Conservation (phyloP, 1,140 invertebrate species). For the Procambarus virginalis region DNA sequence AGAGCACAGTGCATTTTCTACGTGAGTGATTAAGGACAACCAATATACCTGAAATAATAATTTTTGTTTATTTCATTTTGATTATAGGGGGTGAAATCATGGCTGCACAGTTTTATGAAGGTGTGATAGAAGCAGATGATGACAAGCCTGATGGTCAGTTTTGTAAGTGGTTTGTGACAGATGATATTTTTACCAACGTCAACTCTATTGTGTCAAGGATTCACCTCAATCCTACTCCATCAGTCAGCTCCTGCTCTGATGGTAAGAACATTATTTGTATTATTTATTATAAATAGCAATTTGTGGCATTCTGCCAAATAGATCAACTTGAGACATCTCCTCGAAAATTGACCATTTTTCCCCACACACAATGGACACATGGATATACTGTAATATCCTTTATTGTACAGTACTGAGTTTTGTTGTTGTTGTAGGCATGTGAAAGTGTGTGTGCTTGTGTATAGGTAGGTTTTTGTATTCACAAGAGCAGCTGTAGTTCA, state of each 20-base stretch:
- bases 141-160: constrained; percentile 63
- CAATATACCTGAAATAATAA: background rate
- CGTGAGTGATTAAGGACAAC: too few species aligned
- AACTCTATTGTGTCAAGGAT: constrained; percentile 41
- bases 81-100: constrained; percentile 52
- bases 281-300: too few species aligned
- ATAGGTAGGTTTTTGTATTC: background rate
- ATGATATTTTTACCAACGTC: constrained; percentile 59
- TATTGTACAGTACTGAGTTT: too few species aligned
- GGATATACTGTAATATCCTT: too few species aligned
- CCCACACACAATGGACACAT: too few species aligned
- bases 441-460: background rate
- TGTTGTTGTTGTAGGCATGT: too few species aligned
- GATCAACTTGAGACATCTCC: too few species aligned
- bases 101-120: constrained; percentile 55
- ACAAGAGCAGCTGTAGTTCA: background rate
- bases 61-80: background rate
- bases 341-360: too few species aligned
- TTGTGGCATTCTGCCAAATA: too few species aligned
- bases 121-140: constrained; percentile 42
- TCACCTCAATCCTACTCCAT: constrained; percentile 59
- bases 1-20: too few species aligned
- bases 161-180: constrained; percentile 59
- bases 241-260: constrained; percentile 57
- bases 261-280: constrained; percentile 21